A percentile compares a stretch with the other conserved stretches of the same genome.
Conservation (phyloP, 2,797 vertebrate genomes). For the Darevskia nairensis region DNA sequence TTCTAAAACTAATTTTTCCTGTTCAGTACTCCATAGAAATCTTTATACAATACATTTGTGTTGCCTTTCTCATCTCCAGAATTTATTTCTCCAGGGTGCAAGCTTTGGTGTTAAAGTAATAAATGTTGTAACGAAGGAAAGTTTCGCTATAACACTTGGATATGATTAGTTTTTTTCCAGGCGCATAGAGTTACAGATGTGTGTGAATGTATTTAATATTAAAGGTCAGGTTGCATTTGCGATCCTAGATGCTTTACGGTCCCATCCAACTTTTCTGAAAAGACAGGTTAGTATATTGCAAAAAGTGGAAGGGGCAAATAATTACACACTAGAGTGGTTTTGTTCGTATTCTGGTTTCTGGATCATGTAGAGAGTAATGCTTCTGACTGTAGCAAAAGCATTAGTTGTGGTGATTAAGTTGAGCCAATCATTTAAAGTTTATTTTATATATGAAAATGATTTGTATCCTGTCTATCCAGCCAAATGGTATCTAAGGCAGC, state of each 20-base stretch:
- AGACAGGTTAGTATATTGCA: slow-evolving; percentile 23
- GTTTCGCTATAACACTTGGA: slow-evolving; percentile 69
- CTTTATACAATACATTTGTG: slow-evolving; percentile 28
- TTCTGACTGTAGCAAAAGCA: slow-evolving; percentile 13
- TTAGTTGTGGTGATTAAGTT: slow-evolving; percentile 9
- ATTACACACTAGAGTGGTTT: slow-evolving; percentile 27
- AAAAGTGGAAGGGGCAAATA: slow-evolving; percentile 27
- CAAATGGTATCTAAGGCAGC: not conserved
- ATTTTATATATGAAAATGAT: not conserved
- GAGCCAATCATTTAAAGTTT: not conserved
- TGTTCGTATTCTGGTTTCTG: slow-evolving; percentile 18
- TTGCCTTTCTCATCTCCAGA: slow-evolving; percentile 51
- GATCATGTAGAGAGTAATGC: slow-evolving; percentile 12
- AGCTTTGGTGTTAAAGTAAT: slow-evolving; percentile 64
- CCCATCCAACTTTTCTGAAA: slow-evolving; percentile 8
- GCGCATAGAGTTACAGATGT: slow-evolving; percentile 50
- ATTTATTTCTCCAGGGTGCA: slow-evolving; percentile 63
- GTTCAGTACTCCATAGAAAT: slow-evolving; percentile 21
- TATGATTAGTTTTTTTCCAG: slow-evolving; percentile 67
- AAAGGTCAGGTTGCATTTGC: slow-evolving; percentile 37
- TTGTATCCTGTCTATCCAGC: not conserved
- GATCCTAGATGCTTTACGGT: slow-evolving; percentile 40
- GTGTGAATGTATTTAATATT: slow-evolving; percentile 47
- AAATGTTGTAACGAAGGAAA: slow-evolving; percentile 66
- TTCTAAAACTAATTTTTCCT: slow-evolving; percentile 33